These are phyloP conservation scores for Ahaetulla prasina DNA, from an alignment of 2,113 vertebrate genomes.

Conservation along the genomic window DNA sequence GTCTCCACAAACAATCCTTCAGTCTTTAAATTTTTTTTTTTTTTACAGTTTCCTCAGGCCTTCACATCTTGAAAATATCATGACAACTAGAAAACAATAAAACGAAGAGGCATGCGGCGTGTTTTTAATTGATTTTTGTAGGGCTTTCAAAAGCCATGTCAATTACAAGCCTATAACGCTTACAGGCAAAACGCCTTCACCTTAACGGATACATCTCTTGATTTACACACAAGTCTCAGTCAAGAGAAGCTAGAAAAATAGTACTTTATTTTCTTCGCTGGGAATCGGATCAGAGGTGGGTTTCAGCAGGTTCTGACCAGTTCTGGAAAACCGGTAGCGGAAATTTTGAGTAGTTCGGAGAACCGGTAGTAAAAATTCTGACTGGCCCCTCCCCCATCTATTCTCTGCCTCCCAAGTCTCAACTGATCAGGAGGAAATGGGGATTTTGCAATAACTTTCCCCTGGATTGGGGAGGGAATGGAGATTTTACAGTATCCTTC, in stretches of 20 bases:
- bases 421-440: too few species aligned
- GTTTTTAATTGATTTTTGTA: conserved; percentile 29
- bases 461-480: too few species aligned
- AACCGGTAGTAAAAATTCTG: too few species aligned
- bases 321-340: too few species aligned
- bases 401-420: too few species aligned
- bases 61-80: conserved; percentile 55
- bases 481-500: too few species aligned
- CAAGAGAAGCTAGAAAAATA: conserved; percentile 3
- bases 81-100: conserved; percentile 44
- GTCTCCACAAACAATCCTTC: conserved; percentile 18
- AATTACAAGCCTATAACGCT: conserved; percentile 30
- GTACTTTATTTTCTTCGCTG: background rate
- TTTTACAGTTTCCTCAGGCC: conserved; percentile 54
- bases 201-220: conserved; percentile 13
- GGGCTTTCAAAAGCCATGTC: conserved; percentile 13
- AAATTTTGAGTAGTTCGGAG: too few species aligned
- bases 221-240: background rate
- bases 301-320: too few species aligned
- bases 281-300: too few species aligned
- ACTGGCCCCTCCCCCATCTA: too few species aligned
- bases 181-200: conserved; percentile 21
- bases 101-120: conserved; percentile 42
- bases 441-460: too few species aligned
- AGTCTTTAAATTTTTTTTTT: conserved; percentile 23